Evolutionary conservation across 2,888 invertebrate genomes (phyloP), one percentile per base, ranked within the genome.

Genomic region (Drosophila hawaiiensis): DNA sequence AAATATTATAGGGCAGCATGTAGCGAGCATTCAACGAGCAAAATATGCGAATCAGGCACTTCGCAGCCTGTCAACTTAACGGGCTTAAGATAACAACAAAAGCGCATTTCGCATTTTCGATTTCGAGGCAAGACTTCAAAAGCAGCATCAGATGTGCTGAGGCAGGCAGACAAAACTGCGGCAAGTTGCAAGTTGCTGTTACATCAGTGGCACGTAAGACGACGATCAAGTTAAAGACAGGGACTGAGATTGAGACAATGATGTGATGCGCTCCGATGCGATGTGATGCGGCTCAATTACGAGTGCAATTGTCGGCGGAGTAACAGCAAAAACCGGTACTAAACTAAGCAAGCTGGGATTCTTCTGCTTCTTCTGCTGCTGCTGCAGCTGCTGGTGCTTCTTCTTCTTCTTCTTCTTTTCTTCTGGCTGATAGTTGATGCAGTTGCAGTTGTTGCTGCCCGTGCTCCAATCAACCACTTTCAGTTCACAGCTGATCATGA

Each of bases 401-500:
- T 76, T 53, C 66, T 76, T 25, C n/a, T 53, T 29, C 16, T 52
- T 22, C n/a, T n/a, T 16, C n/a, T 6, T 9, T 62, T 53, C 41
- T 37, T 28, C 29, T 47, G 53, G 22, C 47, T 29, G 29, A 29
- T 52, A 55, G 47, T 52, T 68, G 65, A 19, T 61, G 60, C 43
- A 37, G 69, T 37, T 50, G 37, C 28, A 37, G 10, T 55, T 35
- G 41, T n/a, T 37, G 68, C 25, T 49, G 65, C 37, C 50, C 77
- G 74, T 47, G 47, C 69, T 78, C 75, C 89, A 76, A 90, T 88
- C 90, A 76, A 90, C 88, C 88, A 89, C 91, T 87, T 87, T 89
- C 89, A 86, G 88, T 89, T 89, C 88, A 87, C 88, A 88, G 88
- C 88, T 88, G 88, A 88, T 88, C 88, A 81, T 88, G 88, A 88